These are phyloP conservation scores for Belonocnema kinseyi DNA, from an alignment of 1,140 invertebrate species.

Conservation along the genomic window DNA sequence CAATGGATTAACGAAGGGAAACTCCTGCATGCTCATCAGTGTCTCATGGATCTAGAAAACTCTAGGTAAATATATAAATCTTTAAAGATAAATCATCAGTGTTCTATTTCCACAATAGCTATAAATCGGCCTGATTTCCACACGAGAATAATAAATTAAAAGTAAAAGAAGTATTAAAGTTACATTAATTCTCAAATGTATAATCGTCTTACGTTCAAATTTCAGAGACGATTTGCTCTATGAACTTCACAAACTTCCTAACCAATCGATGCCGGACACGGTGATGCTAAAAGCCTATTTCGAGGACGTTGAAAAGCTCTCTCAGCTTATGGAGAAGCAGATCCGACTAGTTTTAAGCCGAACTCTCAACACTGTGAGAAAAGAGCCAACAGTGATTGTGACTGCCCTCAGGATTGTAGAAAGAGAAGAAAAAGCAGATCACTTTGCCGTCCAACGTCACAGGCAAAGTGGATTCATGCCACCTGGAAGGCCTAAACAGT, in stretches of 20 bases:
- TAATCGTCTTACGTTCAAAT: not conserved
- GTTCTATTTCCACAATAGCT: too few relatives aligned
- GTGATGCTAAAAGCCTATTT: slow-evolving; percentile 96
- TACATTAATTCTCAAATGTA: too few relatives aligned
- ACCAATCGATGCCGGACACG: slow-evolving; percentile 93
- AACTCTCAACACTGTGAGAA: slow-evolving; percentile 94
- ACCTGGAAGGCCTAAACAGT: slow-evolving; percentile 94
- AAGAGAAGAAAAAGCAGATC: slow-evolving; percentile 94
- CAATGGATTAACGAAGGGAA: slow-evolving; percentile 97
- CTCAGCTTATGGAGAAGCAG: slow-evolving; percentile 93
- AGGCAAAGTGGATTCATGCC: slow-evolving; percentile 92
- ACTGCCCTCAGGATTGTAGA: slow-evolving; percentile 97
- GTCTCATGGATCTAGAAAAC: slow-evolving; percentile 95
- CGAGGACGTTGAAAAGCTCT: slow-evolving; percentile 94
- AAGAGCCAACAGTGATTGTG: slow-evolving; percentile 97
- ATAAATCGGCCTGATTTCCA: too few relatives aligned
- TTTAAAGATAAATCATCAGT: too few relatives aligned
- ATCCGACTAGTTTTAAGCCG: slow-evolving; percentile 91
- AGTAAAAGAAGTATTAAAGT: too few relatives aligned
- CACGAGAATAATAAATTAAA: too few relatives aligned
- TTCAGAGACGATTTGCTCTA: slow-evolving; percentile 93
- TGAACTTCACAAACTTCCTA: slow-evolving; percentile 95
- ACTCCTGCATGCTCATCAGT: slow-evolving; percentile 95
- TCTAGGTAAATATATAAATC: slow-evolving; percentile 73
- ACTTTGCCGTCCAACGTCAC: slow-evolving; percentile 85